Evolutionary conservation across 2,113 vertebrate genomes (phyloP).

Genomic region (Melanocharis versteri): DNA sequence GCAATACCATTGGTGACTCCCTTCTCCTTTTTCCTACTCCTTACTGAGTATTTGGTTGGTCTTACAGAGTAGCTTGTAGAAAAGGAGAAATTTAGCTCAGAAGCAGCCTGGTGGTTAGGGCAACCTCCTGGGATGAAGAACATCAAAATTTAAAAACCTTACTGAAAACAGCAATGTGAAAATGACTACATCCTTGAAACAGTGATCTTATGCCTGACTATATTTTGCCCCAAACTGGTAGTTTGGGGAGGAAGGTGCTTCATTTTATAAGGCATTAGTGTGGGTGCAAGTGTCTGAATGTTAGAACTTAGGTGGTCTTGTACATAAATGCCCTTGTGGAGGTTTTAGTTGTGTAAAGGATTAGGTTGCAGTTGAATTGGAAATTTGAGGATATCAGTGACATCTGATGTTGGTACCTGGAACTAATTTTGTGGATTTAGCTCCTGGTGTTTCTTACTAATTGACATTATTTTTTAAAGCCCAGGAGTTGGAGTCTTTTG

Average conservation of each 20-base stretch:
- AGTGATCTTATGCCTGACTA: not conserved
- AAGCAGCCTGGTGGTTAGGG: not conserved
- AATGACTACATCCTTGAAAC: not conserved
- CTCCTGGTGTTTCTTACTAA: not conserved
- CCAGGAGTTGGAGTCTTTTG: not conserved
- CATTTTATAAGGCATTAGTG: not conserved
- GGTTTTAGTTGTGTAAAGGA: not conserved
- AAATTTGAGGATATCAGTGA: not conserved
- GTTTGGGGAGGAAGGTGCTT: not conserved
- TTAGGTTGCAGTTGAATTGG: not conserved
- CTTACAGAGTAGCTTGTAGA: not conserved
- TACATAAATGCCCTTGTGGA: not conserved
- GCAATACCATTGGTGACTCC: not conserved
- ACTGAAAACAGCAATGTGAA: not conserved
- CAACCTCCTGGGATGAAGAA: not conserved
- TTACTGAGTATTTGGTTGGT: not conserved
- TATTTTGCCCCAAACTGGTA: not conserved
- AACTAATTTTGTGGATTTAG: conserved; percentile 13
- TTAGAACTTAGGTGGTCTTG: not conserved
- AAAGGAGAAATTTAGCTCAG: not conserved
- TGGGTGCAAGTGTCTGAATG: not conserved
- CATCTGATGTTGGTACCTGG: not conserved
- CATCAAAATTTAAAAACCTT: not conserved
- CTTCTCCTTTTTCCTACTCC: not conserved
- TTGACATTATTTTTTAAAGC: not conserved